Evolutionary conservation across 2,797 vertebrate species (phyloP).

Genomic region (Babyrousa celebensis): DNA sequence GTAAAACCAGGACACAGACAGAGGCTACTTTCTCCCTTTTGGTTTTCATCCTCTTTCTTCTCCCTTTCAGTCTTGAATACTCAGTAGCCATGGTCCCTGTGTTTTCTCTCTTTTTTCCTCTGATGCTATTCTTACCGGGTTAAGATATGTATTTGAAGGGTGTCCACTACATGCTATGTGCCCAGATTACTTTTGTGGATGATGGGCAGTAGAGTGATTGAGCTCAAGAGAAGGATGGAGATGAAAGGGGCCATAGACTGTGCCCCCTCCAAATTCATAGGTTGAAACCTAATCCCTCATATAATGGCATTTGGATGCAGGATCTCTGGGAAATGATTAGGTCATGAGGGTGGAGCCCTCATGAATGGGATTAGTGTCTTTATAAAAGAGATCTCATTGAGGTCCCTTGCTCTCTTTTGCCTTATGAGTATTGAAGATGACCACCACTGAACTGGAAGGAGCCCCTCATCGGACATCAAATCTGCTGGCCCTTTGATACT

Average conservation of each 20-base stretch:
- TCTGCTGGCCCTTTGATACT: neutral
- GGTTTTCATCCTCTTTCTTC: neutral
- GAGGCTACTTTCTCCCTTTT: neutral
- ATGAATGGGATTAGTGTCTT: neutral
- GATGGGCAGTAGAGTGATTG: neutral
- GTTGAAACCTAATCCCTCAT: neutral
- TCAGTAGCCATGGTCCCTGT: neutral
- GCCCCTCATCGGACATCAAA: neutral
- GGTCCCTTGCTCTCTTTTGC: neutral
- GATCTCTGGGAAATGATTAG: neutral
- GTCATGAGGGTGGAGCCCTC: neutral
- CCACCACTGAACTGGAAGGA: neutral
- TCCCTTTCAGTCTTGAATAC: neutral
- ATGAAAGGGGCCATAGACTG: neutral
- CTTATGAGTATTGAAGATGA: neutral
- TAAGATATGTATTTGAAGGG: neutral
- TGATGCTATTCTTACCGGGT: neutral
- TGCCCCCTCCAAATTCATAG: neutral
- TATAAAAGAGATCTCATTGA: neutral
- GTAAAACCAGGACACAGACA: neutral
- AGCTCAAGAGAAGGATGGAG: neutral
- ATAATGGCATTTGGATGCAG: neutral
- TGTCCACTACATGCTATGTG: fast-evolving
- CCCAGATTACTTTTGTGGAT: neutral
- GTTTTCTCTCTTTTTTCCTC: neutral